Evolutionary conservation across 2,797 vertebrate species (phyloP).

Genomic region (Sitta carolinensis): DNA sequence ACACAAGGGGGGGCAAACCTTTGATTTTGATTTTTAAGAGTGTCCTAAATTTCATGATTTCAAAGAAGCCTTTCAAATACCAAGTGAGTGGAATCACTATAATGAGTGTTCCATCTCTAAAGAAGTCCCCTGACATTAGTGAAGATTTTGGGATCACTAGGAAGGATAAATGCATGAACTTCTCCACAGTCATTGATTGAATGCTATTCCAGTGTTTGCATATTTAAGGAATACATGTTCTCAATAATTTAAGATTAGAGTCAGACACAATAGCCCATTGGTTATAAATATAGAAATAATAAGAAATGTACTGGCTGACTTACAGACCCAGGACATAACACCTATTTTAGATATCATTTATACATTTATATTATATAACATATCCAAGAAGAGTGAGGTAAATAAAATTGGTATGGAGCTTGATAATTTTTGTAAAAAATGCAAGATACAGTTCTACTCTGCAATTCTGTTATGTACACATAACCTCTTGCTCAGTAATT

Average conservation of each 20-base stretch:
- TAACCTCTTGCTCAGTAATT: neutral
- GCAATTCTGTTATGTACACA: neutral
- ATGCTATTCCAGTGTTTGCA: neutral
- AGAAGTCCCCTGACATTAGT: neutral
- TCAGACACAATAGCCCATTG: neutral
- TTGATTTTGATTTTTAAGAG: neutral
- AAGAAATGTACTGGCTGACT: neutral
- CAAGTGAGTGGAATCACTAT: neutral
- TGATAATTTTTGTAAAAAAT: neutral
- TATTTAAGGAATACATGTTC: neutral
- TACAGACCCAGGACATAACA: neutral
- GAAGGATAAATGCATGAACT: neutral
- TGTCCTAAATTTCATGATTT: neutral
- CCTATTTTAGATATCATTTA: neutral
- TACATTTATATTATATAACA: no score
- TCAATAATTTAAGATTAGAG: neutral
- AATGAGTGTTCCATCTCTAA: neutral
- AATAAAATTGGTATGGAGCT: neutral
- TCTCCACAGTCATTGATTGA: neutral
- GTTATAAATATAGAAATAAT: neutral
- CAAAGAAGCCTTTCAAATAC: neutral
- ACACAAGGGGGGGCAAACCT: accelerated
- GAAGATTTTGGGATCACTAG: neutral
- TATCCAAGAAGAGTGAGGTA: neutral
- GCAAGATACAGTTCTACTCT: neutral